Base-by-base conservation (phyloP, 2,797 vertebrate species). In the Dendrocincla fuliginosa region DNA sequence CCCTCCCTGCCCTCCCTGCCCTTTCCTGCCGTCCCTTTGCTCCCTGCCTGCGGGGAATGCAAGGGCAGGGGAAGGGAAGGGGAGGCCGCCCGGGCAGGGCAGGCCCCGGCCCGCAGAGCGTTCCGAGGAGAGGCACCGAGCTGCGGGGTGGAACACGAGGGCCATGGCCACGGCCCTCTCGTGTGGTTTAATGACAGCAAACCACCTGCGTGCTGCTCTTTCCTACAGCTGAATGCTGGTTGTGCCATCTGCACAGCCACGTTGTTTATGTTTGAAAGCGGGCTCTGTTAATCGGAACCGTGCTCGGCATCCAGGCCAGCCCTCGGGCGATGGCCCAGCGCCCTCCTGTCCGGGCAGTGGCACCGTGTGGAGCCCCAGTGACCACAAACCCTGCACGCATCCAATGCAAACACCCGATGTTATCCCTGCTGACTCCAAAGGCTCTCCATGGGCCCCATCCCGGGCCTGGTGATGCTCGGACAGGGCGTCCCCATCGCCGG, bases 401-500 rank as follows among this genome's bases (percentile, higher is more conserved):
- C 32, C 2, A 15, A 32, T 5, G 1, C 59, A 46, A 33, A 9
- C 74, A 3, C 32, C 27, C 1, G 18, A 5, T 24, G 59, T n/a
- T 22, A 1, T 24, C 60, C 27, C 52, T 5, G n/a, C 53, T n/a
- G 3, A 2, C 19, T 69, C 68, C 67, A 16, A 14, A 27, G 47
- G 69, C 24, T 64, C 16, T 1, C 53, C 30, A 1, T 3, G 1
- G 9, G 0, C 4, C 0, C 23, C 5, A 28, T 16, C 49, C 49
- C 41, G 2, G 35, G 24, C 13, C 33, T 11, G 41, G 7, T 10
- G 9, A 18, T 74, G 76, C 83, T 42, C 3, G 0, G n/a, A 6
- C 0, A 1, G 23, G 10, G 25, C 2, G 1, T 59, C 59, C 16
- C 1, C n/a, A 30, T 16, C 47, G 6, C 50, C 2, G 0, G 1